Evolutionary conservation across 2,888 invertebrate genomes (phyloP), one percentile per base, ranked within the genome.

Genomic region (Meteorus colon): DNA sequence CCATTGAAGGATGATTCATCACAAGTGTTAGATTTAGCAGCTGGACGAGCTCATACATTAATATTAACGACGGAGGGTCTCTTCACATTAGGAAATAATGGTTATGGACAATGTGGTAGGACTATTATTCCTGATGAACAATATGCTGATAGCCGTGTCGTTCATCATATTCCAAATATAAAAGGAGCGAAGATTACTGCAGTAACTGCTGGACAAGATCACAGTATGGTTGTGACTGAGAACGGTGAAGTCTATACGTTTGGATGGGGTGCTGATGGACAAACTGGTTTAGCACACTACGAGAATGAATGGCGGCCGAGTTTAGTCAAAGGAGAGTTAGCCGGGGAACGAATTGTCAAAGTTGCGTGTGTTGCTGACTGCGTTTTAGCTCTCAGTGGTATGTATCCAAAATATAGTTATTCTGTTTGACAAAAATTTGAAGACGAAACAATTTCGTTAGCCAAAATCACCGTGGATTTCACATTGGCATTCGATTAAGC

Each of bases 241-340:
- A 91, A 92, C 29, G 98, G 98, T 0, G 92, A 93, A 82, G 95
- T 98, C 4, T 97, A 93, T 86, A 92, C 95, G 0, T 98, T 97
- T 89, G 98, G 99, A 0, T 96, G 97, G 94, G 96, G 98, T 41
- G 95, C 97, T 0, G 98, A 98, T 90, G 99, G 99, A 0, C 98
- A 98, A 90, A 97, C 97, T 0, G 98, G 96, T 0, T 90, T 95
- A 12, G 96, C 95, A 0, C 92, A 92, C 82, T 96, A 91, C 85
- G 90, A 92, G 29, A 93, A 93, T 74, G 91, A 92, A 71, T 91
- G 92, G 2, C 85, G 90, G 79, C 94, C 95, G 2, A 91, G 91
- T 0, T 87, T 91, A 59, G 93, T 96, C 0, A 91, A 93, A 78
- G 98, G 98, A 0, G 98, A 98, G 86, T 93, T 98, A 73, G 92